Evolutionary conservation across 2,113 vertebrate species (phyloP).

Genomic region (Macroglossus sobrinus): DNA sequence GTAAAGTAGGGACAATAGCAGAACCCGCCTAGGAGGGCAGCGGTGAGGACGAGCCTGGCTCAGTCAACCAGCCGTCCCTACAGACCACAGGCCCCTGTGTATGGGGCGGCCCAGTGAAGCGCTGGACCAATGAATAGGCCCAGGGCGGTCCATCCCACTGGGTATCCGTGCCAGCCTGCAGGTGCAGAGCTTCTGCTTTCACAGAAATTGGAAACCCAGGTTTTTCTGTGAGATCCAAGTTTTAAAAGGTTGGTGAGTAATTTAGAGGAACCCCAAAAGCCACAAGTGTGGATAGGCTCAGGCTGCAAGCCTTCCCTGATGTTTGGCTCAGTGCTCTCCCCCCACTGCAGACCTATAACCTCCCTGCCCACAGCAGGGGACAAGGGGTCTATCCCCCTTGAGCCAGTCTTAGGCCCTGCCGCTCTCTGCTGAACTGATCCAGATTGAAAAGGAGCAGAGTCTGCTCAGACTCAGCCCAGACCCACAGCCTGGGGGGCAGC

Average conservation of each 20-base stretch:
- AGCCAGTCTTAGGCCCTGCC: background rate
- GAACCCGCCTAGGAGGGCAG: background rate
- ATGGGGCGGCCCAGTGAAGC: background rate
- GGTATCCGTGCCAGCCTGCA: accelerated
- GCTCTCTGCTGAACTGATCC: background rate
- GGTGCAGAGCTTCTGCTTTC: background rate
- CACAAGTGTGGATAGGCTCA: background rate
- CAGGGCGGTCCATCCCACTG: accelerated
- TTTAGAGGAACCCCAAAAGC: background rate
- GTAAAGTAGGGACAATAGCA: background rate
- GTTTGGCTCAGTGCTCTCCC: background rate
- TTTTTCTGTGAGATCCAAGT: background rate
- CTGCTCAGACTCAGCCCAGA: background rate
- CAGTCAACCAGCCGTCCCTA: background rate
- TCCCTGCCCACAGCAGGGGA: background rate
- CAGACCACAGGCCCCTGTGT: background rate
- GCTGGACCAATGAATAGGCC: background rate
- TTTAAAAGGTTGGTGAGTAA: background rate
- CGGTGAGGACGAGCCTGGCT: background rate
- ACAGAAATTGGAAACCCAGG: background rate
- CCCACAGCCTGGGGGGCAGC: accelerated
- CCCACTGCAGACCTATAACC: too few species aligned
- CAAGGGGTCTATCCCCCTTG: background rate
- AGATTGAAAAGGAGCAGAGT: background rate
- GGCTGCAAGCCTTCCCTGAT: background rate